phyloP scores from a whole-genome alignment of 2,113 vertebrate genomes.

The Hemibagrus wyckioides region DNA sequence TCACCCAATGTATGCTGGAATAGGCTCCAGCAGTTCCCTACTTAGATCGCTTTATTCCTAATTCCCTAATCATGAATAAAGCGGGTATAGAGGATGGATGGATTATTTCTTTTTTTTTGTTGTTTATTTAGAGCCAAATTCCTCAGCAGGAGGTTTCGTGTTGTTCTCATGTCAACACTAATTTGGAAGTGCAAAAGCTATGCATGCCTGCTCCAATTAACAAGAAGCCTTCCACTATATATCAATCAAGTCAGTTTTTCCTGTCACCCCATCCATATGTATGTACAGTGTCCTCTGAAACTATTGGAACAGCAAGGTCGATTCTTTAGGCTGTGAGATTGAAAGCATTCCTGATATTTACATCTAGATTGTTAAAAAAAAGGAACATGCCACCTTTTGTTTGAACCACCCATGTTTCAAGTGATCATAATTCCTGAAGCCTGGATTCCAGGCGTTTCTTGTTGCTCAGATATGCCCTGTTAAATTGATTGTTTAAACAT shows the following conservation, averaged over 20 bases:
- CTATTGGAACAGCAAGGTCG: neutral
- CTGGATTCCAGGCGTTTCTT: neutral
- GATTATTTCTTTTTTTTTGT: neutral
- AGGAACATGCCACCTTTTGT: neutral
- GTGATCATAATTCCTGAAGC: neutral
- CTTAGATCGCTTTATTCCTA: too few relatives aligned
- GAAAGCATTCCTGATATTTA: neutral
- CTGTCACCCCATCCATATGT: constrained; percentile 3
- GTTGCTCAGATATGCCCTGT: neutral
- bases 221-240: neutral
- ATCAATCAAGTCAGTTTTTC: neutral
- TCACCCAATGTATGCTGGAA: too few relatives aligned
- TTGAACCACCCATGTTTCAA: neutral
- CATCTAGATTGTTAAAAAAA: neutral
- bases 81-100: too few relatives aligned
- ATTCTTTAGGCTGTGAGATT: neutral
- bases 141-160: neutral
- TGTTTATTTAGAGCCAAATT: neutral
- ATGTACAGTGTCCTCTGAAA: neutral
- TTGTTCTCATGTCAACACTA: constrained; percentile 6
- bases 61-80: too few relatives aligned
- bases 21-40: too few relatives aligned
- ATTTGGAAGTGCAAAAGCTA: neutral
- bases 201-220: neutral
- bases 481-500: neutral